A percentile compares a stretch with the other conserved stretches of the same genome.
phyloP scores from a whole-genome alignment of 2,797 vertebrate species.

The Sebastes kiyomatsui region DNA sequence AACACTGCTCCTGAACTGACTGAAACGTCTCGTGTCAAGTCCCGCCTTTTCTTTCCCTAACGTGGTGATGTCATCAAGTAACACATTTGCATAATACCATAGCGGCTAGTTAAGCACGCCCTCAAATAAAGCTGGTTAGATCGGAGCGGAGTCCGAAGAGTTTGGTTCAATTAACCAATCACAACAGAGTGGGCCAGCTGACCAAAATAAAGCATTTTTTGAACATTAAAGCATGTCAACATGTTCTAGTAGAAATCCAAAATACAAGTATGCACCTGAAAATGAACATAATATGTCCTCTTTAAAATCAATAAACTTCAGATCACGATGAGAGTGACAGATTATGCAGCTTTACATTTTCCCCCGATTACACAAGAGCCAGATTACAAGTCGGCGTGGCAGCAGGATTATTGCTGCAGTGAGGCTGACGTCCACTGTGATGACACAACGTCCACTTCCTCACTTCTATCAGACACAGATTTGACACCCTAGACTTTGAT shows the following conservation, averaged over 20 bases:
- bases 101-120: rapidly evolving
- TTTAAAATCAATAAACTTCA: background rate
- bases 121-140: background rate
- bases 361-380: constrained; percentile 49
- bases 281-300: background rate
- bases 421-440: constrained; percentile 1
- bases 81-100: background rate
- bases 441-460: constrained; percentile 7
- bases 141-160: background rate
- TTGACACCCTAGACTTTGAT: background rate
- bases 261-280: background rate
- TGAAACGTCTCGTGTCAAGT: background rate
- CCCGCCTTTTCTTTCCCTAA: background rate
- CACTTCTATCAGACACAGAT: background rate
- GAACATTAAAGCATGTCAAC: background rate
- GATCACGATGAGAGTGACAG: constrained; percentile 12
- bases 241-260: background rate
- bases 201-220: background rate
- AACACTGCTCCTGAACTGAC: background rate
- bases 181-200: background rate
- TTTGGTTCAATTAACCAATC: background rate
- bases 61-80: background rate
- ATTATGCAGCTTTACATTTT: constrained; percentile 47
- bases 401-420: constrained; percentile 51
- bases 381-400: constrained; percentile 48